Evolutionary conservation across 2,888 invertebrate species (phyloP), one percentile per base, ranked within the genome.

Genomic region (Nomada fucata): DNA sequence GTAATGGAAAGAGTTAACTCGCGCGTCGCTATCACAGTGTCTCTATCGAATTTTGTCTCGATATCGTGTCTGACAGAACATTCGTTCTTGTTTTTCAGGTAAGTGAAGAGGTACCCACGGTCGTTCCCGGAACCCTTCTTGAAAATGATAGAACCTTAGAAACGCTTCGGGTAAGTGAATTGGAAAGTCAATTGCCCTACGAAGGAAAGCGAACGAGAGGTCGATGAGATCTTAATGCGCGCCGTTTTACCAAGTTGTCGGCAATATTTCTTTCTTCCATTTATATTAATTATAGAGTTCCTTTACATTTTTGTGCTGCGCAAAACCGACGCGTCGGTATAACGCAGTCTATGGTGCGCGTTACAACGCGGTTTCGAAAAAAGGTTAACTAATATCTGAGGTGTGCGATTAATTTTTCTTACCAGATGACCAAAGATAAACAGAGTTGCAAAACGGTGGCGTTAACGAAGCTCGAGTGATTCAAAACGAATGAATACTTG

Each of bases 61-160:
- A 47, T n/a, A 2, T 11, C n/a, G 0, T 44, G 44, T 53, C 4
- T 63, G n/a, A 70, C 11, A 5, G 47, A 18, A 13, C 53, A 70
- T 71, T 20, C 20, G 23, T 60, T 67, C 29, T 47, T 59, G 47
- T 79, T 42, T 79, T 76, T 42, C 60, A 76, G 78, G 76, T 76
- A 76, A 79, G 78, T 76, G 52, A 23, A 20, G 3, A 55, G 44
- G 42, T 18, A 52, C 50, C 50, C 36, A 42, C 50, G 50, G 26
- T 13, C 44, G 7, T 50, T 42, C 5, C 20, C 11, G 20, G 36
- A 53, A 23, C 23, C 11, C 15, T 18, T 15, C 20, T 47, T 36
- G 15, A 13, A 26, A 36, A 20, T 7, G 11, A 1, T 10, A 0
- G 15, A 18, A 5, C 5, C 11, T 42, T 50, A 18, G 11, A 36